Conservation (phyloP, 2,113 vertebrate genomes). For the Bubo blakistoni region DNA sequence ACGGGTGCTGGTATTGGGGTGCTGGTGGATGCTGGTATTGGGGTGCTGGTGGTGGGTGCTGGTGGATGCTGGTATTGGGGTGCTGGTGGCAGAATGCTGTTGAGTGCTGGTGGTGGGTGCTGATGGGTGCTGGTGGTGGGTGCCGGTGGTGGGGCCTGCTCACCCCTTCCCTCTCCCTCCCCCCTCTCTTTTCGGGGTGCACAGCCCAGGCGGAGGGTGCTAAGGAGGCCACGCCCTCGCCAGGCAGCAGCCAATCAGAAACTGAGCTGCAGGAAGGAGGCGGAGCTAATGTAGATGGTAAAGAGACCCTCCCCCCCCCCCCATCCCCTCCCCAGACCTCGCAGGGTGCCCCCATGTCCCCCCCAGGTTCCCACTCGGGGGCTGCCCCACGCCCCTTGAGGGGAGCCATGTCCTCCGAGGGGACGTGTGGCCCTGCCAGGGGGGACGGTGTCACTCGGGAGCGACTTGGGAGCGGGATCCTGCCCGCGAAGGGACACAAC, state of each 20-base stretch:
- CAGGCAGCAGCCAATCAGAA: slow-evolving; percentile 66
- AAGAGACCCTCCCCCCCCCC: background rate
- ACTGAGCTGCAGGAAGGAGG: slow-evolving; percentile 69
- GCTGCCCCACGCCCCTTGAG: background rate
- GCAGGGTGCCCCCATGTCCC: background rate
- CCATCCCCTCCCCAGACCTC: too few relatives aligned
- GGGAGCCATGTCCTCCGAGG: too few relatives aligned
- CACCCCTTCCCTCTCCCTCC: background rate
- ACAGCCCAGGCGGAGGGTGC: slow-evolving; percentile 68
- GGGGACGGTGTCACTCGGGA: too few relatives aligned
- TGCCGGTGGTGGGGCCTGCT: background rate
- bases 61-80: background rate
- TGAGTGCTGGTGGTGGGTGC: background rate
- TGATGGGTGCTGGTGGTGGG: background rate
- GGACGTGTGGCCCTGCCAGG: too few relatives aligned
- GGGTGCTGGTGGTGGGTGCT: background rate
- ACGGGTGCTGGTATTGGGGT: background rate
- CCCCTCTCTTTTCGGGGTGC: background rate
- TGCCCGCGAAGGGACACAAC: too few relatives aligned
- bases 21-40: background rate
- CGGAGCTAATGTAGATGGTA: slow-evolving; percentile 68
- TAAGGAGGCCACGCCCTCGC: slow-evolving; percentile 36
- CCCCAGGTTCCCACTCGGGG: background rate
- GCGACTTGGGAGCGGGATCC: too few relatives aligned
- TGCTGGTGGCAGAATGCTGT: background rate